Conservation (phyloP, 2,797 vertebrate species). For the Xenentodon cancila region DNA sequence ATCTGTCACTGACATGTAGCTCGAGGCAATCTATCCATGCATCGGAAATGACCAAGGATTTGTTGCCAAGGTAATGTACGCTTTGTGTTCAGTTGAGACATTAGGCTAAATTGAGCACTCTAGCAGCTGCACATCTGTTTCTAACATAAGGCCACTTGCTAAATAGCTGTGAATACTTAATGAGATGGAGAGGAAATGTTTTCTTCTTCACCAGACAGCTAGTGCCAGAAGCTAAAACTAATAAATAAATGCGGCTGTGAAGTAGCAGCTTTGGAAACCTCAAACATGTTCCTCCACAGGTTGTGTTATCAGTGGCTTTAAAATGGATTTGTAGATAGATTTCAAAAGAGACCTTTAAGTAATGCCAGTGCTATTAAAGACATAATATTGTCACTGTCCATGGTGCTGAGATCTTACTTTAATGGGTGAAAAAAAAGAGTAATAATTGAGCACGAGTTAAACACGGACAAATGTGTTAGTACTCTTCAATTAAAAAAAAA, state of each 20-base stretch:
- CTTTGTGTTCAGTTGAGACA: conserved; percentile 33
- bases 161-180: conserved; percentile 50
- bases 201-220: conserved; percentile 4
- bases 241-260: conserved; percentile 37
- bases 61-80: conserved; percentile 55
- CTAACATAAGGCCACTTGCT: conserved; percentile 38
- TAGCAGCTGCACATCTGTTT: conserved; percentile 49
- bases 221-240: conserved; percentile 10
- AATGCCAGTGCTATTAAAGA: not conserved
- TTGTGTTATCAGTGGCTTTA: not conserved
- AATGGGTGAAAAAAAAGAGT: too few species aligned
- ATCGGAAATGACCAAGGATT: conserved; percentile 35
- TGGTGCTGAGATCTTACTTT: too few species aligned
- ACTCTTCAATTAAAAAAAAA: too few species aligned
- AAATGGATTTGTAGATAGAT: not conserved
- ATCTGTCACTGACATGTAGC: conserved; percentile 33
- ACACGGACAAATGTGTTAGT: too few species aligned
- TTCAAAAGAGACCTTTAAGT: conserved; percentile 7
- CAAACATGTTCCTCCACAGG: not conserved
- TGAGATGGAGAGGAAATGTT: conserved; percentile 18
- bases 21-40: conserved; percentile 35
- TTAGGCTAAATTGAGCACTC: conserved; percentile 48
- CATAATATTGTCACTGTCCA: too few species aligned
- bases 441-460: too few species aligned
- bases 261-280: conserved; percentile 8